Evolutionary conservation across 2,797 vertebrate genomes (phyloP).

Genomic region (Chaunax sp.): DNA sequence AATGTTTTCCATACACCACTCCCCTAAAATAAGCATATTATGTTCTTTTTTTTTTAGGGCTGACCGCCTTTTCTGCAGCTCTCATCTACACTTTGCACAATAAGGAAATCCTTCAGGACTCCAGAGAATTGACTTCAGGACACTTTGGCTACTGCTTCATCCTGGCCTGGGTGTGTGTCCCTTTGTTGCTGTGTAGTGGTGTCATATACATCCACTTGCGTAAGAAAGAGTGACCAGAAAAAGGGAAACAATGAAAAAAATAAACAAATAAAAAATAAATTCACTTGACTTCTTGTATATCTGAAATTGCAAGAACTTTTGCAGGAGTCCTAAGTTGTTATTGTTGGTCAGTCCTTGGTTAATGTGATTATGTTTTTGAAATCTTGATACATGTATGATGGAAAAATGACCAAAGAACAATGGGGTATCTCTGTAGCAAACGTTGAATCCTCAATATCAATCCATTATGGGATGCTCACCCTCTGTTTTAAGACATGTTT

Average conservation of each 20-base stretch:
- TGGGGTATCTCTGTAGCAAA: background rate
- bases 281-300: background rate
- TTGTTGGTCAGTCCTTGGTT: constrained; percentile 6
- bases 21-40: background rate
- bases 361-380: constrained; percentile 16
- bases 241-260: background rate
- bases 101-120: constrained; percentile 83
- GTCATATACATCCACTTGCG: constrained; percentile 90
- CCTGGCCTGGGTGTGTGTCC: constrained; percentile 90
- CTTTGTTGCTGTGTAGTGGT: constrained; percentile 87
- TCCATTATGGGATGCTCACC: background rate
- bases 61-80: constrained; percentile 84
- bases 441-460: background rate
- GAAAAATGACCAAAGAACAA: background rate
- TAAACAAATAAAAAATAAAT: background rate
- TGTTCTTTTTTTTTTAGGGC: constrained; percentile 70
- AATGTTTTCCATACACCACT: background rate
- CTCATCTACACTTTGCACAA: constrained; percentile 89
- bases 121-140: constrained; percentile 71
- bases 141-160: constrained; percentile 91
- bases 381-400: constrained; percentile 9
- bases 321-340: background rate
- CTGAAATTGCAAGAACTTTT: background rate
- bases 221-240: constrained; percentile 85
- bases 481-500: background rate